Percentiles rank a stretch among this genome's conserved stretches.
phyloP scores from a whole-genome alignment of 2,797 vertebrate species.

The Malacoraja senta region DNA sequence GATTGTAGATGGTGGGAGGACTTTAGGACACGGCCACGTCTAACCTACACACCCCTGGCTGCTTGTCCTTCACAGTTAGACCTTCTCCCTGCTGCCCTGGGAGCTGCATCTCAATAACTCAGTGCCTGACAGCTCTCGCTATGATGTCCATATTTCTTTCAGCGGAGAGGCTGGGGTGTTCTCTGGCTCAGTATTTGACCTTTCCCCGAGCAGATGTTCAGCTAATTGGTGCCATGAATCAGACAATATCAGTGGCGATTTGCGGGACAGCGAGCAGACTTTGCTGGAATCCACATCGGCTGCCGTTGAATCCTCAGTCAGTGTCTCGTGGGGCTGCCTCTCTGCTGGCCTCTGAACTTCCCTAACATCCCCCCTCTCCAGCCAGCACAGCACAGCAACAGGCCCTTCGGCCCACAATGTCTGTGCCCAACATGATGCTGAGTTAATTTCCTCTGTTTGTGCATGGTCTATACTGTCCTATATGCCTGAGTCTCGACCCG shows the following conservation, averaged over 20 bases:
- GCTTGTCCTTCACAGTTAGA: background rate
- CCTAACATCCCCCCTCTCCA: no score
- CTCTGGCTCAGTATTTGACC: slow-evolving; percentile 37
- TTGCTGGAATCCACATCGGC: background rate
- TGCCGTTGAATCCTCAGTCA: background rate
- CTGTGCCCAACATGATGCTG: no score
- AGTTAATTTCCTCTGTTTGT: no score
- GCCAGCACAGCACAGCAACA: no score
- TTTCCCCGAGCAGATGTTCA: slow-evolving; percentile 38
- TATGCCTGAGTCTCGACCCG: no score
- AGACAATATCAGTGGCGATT: background rate
- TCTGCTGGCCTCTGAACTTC: background rate
- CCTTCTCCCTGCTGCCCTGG: background rate
- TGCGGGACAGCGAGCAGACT: background rate
- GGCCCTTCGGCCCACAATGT: no score
- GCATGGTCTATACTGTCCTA: no score
- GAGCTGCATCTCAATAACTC: background rate
- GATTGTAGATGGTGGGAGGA: no score
- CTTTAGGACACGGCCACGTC: background rate
- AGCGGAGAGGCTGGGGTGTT: background rate
- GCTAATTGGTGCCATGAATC: slow-evolving; percentile 40
- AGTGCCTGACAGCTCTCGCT: no score
- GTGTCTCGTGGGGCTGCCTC: no score
- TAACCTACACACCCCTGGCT: background rate
- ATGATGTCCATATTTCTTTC: background rate